Base-by-base conservation (phyloP, 2,888 invertebrate species). In the Frankliniella intonsa region DNA sequence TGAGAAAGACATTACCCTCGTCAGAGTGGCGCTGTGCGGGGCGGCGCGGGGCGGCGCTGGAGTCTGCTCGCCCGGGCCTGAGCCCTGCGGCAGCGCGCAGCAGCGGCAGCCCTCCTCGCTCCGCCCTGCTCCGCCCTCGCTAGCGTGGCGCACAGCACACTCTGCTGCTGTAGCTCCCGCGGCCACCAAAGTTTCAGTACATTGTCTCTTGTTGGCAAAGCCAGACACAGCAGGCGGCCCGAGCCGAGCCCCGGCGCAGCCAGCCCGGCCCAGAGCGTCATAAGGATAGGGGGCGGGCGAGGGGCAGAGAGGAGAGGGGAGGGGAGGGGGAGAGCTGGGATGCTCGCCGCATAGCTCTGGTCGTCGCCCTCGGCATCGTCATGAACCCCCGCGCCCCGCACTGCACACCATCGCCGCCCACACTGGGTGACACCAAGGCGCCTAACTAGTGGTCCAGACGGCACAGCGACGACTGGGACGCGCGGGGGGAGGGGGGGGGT, bases 141-240 rank as follows among this genome's bases (percentile, higher is more conserved):
- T 51, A 12, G 9, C 10, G 51, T 51, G 55, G 55, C 55, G 14
- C 55, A 55, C 17, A 14, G 55, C 55, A 38, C 38, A 38, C 38
- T 38, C 38, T 17, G 55, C 55, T 55, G 55, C 55, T 55, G 55
- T 17, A 12, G 55, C 55, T 55, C 19, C 62, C 14, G 62, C 62
- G 38, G 38, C 38, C 62, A 62, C 62, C 62, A 62, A 62, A 62
- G 62, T 62, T 62, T 62, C 62, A 62, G 62, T 62, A 62, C 62
- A 62, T 62, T 62, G 62, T 62, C 62, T 62, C 62, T 62, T 62
- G 62, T 62, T 62, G n/a, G 62, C 62, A 62, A 62, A 62, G 38
- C 38, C 38, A 38, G 38, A 38, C 38, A 38, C 38, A 38, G 38
- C 38, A 38, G 38, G 38, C 38, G 38, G 38, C 3, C 38, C 38